These are phyloP conservation scores for Penelope pileata DNA, from an alignment of 2,113 vertebrate species.

Conservation along the genomic window DNA sequence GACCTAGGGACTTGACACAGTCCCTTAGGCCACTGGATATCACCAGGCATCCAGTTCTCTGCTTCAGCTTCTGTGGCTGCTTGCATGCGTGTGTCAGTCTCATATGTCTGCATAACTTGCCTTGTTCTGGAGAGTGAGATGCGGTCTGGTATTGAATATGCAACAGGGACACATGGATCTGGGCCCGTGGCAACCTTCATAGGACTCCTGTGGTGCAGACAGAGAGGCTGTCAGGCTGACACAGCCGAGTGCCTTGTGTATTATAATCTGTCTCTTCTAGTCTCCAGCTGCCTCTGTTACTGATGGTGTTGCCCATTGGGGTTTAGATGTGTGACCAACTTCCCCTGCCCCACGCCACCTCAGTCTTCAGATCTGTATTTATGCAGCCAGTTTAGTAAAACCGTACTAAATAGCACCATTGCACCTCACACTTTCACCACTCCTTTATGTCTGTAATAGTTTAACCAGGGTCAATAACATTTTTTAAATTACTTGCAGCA, in stretches of 20 bases:
- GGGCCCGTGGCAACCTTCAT: slow-evolving; percentile 68
- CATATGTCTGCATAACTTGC: neutral
- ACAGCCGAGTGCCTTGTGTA: slow-evolving; percentile 57
- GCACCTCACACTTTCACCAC: neutral
- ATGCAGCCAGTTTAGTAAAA: neutral
- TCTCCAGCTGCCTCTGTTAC: slow-evolving; percentile 43
- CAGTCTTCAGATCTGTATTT: neutral
- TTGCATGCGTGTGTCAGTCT: neutral
- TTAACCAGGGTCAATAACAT: slow-evolving; percentile 2
- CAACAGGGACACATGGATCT: slow-evolving; percentile 65
- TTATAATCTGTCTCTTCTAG: slow-evolving; percentile 42
- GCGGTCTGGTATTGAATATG: slow-evolving; percentile 67
- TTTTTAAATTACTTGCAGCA: slow-evolving; percentile 27
- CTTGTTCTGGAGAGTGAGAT: slow-evolving; percentile 29
- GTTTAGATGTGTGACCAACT: slow-evolving; percentile 10
- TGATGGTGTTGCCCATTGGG: neutral
- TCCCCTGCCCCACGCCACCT: neutral
- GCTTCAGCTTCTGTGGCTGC: slow-evolving; percentile 14
- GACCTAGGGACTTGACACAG: neutral
- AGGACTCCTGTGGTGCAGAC: slow-evolving; percentile 64
- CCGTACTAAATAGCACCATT: neutral
- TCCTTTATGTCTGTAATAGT: neutral
- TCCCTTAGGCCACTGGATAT: neutral
- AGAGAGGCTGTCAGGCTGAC: slow-evolving; percentile 66
- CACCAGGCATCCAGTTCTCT: neutral